A percentile compares a stretch with the other conserved stretches of the same genome.
These are phyloP conservation scores for Keiferia lycopersicella DNA, from an alignment of 2,888 invertebrate genomes.

Conservation along the genomic window DNA sequence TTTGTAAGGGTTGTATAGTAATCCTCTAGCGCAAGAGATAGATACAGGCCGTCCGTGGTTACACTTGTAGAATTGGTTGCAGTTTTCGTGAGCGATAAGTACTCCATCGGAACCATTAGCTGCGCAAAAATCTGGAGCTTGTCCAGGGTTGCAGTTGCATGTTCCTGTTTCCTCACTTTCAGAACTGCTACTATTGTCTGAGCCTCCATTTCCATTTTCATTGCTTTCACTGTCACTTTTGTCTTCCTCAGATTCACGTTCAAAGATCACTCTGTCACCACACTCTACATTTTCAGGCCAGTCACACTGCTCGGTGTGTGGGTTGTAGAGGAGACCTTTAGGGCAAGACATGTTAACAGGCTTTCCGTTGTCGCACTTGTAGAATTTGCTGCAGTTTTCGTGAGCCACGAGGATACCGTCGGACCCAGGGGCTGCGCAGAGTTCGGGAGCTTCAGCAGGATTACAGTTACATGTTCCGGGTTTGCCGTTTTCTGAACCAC, in stretches of 20 bases:
- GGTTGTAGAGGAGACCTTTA: constrained; percentile 39
- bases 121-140: constrained; percentile 45
- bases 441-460: constrained; percentile 33
- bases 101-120: constrained; percentile 41
- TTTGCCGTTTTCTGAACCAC: constrained; percentile 11
- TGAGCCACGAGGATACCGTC: constrained; percentile 44
- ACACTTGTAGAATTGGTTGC: constrained; percentile 49
- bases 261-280: constrained; percentile 38
- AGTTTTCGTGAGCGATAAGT: constrained; percentile 50
- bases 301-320: constrained; percentile 41
- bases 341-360: constrained; percentile 40
- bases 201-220: constrained; percentile 7
- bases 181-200: background rate
- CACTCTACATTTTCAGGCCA: constrained; percentile 46
- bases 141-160: constrained; percentile 42
- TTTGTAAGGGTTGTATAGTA: constrained; percentile 31
- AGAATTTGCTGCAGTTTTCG: constrained; percentile 50
- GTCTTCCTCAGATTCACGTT: constrained; percentile 27
- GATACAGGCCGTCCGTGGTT: constrained; percentile 37
- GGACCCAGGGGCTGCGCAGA: constrained; percentile 38
- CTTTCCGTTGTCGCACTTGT: constrained; percentile 41
- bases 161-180: background rate
- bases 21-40: constrained; percentile 30
- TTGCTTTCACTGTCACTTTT: constrained; percentile 22
- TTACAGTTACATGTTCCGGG: constrained; percentile 28